Base-by-base conservation (phyloP, 1,140 invertebrate genomes). In the Vanessa tameamea region DNA sequence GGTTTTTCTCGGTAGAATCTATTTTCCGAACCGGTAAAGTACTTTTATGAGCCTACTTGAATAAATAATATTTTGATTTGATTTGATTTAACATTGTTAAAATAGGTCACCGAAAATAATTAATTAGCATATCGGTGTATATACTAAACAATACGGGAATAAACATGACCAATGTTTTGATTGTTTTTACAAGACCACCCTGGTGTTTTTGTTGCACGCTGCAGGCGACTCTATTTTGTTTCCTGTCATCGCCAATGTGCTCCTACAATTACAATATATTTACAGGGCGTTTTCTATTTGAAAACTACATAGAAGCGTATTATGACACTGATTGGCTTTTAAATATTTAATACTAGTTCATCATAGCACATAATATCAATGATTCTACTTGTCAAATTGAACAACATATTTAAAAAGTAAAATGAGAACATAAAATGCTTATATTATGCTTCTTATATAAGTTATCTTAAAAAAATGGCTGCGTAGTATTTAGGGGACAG, bases 261-360 rank as follows among this genome's bases (percentile, higher is more conserved):
- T 80, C 72, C 77, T 73, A 80, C 84, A 87, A 86, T 87, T 88
- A 88, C 85, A 82, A 77, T 77, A 61, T 73, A 77, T 77, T 69
- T 55, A 63, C 65, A 72, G 23, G 61, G n/a, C 51, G n/a, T 53
- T 57, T 37, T 73, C 67, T 73, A 67, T 67, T 73, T 43, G 12
- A 47, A 47, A 59, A 66, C 12, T 1, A 9, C 6, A 37, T 48
- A 48, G 63, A 63, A 63, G 50, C 68, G n/a, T 70, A 43, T 50
- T 63, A 70, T 15, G 47, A 63, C 61, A 70, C 14, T 15, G 37
- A 47, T 69, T 59, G 43, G 53, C 53, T 59, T 59, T 69, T 69
- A 43, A n/a, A 59, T 20, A 5, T 14, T 61, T 37, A 8, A 43
- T 43, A 43, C 1, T 43, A 43, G 3, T 43, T 43, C 0, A 37